These are phyloP conservation scores for Eulemur rubriventer DNA, from an alignment of 2,797 vertebrate genomes.

Conservation along the genomic window DNA sequence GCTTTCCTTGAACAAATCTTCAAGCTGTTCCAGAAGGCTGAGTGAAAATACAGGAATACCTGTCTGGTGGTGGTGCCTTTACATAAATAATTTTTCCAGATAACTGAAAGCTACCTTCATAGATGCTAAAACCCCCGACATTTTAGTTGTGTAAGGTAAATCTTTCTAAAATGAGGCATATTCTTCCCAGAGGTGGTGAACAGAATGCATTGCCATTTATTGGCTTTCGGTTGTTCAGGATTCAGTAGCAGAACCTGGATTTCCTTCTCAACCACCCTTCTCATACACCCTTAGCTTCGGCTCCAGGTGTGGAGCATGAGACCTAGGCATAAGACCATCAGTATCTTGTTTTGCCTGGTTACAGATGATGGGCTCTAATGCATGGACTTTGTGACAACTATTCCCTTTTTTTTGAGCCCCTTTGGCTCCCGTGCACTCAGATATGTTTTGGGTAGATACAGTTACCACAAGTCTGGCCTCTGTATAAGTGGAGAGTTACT, in stretches of 20 bases:
- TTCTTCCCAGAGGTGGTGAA: neutral
- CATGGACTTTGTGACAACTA: neutral
- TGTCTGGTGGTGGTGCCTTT: neutral
- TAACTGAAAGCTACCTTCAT: neutral
- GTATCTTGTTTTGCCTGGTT: neutral
- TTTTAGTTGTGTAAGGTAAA: neutral
- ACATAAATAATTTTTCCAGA: neutral
- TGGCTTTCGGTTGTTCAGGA: neutral
- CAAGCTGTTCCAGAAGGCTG: slow-evolving; percentile 4
- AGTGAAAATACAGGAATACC: slow-evolving; percentile 37
- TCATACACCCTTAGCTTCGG: neutral
- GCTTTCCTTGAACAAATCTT: slow-evolving; percentile 42
- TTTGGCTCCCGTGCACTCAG: neutral
- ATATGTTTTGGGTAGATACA: neutral
- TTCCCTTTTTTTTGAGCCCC: neutral
- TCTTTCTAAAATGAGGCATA: neutral
- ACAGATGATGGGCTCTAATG: neutral
- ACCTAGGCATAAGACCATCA: neutral
- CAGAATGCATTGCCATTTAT: neutral
- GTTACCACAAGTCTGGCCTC: neutral
- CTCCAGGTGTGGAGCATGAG: neutral
- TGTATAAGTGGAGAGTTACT: neutral
- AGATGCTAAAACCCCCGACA: neutral
- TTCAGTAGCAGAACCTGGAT: neutral
- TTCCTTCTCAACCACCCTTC: neutral